Conservation (phyloP, 2,797 vertebrate genomes). For the Miichthys miiuy region DNA sequence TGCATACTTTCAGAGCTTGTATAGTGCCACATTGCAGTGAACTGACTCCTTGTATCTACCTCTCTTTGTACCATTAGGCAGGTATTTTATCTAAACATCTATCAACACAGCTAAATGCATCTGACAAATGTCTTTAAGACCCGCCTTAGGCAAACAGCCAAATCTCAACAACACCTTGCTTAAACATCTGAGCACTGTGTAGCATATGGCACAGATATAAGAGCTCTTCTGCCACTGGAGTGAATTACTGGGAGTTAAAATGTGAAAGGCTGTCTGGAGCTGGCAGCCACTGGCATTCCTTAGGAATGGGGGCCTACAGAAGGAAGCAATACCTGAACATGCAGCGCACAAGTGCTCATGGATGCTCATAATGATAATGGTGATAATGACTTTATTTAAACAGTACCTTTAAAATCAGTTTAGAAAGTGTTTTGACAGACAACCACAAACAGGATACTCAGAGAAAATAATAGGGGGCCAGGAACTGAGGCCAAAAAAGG, state of each 20-base stretch:
- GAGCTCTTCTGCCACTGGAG: conserved; percentile 43
- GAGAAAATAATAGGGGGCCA: too few species aligned
- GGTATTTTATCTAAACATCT: conserved; percentile 37
- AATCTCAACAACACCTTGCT: conserved; percentile 9
- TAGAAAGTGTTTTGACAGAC: too few species aligned
- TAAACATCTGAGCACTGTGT: conserved; percentile 38
- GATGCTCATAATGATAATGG: conserved; percentile 1
- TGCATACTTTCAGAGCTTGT: conserved; percentile 24
- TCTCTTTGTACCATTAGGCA: conserved; percentile 12
- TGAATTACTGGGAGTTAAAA: conserved; percentile 58
- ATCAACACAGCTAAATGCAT: conserved; percentile 39
- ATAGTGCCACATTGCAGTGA: conserved; percentile 5
- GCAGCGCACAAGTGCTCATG: conserved; percentile 10
- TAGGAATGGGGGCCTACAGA: conserved; percentile 47
- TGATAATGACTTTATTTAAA: too few species aligned
- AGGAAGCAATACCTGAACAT: conserved; percentile 39
- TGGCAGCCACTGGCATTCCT: conserved; percentile 71
- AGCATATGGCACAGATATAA: conserved; percentile 55
- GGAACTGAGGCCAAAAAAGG: too few species aligned
- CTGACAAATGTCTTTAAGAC: conserved; percentile 43
- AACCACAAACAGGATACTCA: too few species aligned
- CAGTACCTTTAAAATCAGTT: too few species aligned
- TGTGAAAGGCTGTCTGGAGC: conserved; percentile 55
- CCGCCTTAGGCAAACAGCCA: conserved; percentile 35
- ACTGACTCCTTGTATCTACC: background rate